Percentiles rank a stretch among this genome's conserved stretches.
phyloP scores from a whole-genome alignment of 2,797 vertebrate species.

The Iguana delicatissima region DNA sequence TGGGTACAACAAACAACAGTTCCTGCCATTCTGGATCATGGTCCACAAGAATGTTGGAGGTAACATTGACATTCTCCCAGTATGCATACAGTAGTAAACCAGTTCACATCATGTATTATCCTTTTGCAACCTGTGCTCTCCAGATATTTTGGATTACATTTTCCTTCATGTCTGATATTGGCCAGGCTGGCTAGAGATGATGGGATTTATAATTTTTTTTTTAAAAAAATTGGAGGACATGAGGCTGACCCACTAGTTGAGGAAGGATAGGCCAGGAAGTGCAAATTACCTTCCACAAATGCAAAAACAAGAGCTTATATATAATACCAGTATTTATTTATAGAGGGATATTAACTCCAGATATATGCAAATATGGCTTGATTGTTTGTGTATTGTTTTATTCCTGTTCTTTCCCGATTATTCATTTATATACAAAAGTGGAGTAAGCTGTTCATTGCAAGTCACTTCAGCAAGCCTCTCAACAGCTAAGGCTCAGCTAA shows the following conservation, averaged over 20 bases:
- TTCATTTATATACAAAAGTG: background rate
- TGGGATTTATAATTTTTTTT: no score
- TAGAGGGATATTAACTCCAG: background rate
- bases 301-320: background rate
- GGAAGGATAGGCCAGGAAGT: background rate
- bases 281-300: background rate
- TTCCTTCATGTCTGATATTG: background rate
- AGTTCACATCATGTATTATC: background rate
- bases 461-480: background rate
- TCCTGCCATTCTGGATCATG: background rate
- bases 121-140: background rate
- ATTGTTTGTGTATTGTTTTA: background rate
- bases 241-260: background rate
- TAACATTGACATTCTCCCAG: background rate
- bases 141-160: background rate
- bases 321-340: background rate
- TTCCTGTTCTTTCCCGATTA: constrained; percentile 9
- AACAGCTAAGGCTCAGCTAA: background rate
- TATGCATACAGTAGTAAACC: background rate
- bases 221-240: background rate
- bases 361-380: accelerated
- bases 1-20: background rate
- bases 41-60: background rate
- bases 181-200: background rate
- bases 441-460: background rate